A percentile compares a stretch with the other conserved stretches of the same genome.
Conservation (phyloP, 2,797 vertebrate genomes). For the Vireo griseus region DNA sequence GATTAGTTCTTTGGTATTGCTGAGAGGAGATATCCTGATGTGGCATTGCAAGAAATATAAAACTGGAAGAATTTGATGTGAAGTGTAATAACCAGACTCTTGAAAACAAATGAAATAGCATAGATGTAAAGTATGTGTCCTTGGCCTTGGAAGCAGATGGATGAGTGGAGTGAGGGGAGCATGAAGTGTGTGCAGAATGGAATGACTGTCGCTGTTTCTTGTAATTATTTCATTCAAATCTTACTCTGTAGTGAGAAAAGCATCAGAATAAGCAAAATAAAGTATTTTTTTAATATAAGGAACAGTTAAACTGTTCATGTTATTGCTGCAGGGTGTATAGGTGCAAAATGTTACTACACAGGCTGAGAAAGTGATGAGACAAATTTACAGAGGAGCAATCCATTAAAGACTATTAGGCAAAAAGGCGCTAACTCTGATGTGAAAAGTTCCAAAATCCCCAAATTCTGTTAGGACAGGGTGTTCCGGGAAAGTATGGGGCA, state of each 20-base stretch:
- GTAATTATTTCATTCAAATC: background rate
- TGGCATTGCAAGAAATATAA: background rate
- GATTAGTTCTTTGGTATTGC: background rate
- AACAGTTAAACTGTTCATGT: background rate
- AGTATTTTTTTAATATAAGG: background rate
- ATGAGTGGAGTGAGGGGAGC: background rate
- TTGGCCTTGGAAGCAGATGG: background rate
- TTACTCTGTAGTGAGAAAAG: background rate
- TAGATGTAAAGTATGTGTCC: background rate
- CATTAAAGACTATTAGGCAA: background rate
- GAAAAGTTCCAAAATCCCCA: background rate
- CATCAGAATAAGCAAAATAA: background rate
- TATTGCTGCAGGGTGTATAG: background rate
- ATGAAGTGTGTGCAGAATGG: background rate
- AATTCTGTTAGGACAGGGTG: background rate
- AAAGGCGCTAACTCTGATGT: fast-evolving
- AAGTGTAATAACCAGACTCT: background rate
- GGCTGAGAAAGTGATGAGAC: background rate
- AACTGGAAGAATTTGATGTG: background rate
- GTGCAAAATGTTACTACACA: background rate
- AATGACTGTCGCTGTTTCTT: background rate
- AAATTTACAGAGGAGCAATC: background rate
- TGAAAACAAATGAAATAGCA: background rate
- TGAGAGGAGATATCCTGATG: background rate
- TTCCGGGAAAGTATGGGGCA: background rate